These are phyloP conservation scores for Anhinga anhinga DNA, from an alignment of 2,113 vertebrate genomes.

Conservation along the genomic window DNA sequence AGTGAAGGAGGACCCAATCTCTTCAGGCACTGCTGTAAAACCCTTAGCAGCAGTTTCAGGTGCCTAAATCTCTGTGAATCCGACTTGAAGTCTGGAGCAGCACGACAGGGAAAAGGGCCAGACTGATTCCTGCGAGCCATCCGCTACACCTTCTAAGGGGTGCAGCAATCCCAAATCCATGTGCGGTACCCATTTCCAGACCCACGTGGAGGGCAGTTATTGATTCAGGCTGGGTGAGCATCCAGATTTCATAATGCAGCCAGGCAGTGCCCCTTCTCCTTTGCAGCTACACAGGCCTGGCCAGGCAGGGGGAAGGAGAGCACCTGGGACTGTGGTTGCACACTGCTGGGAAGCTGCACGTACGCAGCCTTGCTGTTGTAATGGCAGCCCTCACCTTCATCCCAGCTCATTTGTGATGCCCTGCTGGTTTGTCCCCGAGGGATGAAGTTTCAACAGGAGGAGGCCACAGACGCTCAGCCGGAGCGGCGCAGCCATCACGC, in stretches of 20 bases:
- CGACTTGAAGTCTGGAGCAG: background rate
- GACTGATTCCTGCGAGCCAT: background rate
- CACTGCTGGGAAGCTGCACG: background rate
- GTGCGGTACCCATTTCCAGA: background rate
- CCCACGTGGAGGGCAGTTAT: background rate
- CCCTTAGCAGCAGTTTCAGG: background rate
- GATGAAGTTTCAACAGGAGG: background rate
- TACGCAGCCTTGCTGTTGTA: background rate
- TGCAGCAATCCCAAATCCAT: background rate
- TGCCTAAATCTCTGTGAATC: background rate
- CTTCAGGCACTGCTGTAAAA: background rate
- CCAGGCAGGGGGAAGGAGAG: background rate
- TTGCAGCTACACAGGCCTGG: background rate
- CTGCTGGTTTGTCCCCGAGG: rapidly evolving
- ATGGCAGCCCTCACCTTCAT: background rate
- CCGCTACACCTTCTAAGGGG: background rate
- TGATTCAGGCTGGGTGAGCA: background rate
- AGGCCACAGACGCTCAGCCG: background rate
- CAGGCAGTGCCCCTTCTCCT: background rate
- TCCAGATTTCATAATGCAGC: background rate
- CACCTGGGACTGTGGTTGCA: background rate
- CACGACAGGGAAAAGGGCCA: background rate
- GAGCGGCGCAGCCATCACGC: background rate
- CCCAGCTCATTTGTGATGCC: background rate
- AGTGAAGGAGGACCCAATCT: background rate